A percentile compares a stretch with the other conserved stretches of the same genome.
These are phyloP conservation scores for Goniozus legneri DNA, from an alignment of 1,140 invertebrate species.

Conservation along the genomic window DNA sequence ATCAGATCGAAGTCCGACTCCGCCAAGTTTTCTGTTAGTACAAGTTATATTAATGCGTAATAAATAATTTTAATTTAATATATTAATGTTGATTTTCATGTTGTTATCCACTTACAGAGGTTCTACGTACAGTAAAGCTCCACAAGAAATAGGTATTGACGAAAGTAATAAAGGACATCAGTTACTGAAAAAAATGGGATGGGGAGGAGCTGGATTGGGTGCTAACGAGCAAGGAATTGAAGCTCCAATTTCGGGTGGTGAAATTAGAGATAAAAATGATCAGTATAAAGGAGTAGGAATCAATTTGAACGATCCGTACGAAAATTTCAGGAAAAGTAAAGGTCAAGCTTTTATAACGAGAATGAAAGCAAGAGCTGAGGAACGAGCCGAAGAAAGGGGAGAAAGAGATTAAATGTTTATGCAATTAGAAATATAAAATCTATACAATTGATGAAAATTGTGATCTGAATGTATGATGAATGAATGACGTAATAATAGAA, in stretches of 20 bases:
- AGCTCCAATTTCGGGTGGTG: constrained; percentile 86
- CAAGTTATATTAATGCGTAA: neutral
- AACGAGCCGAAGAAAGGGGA: constrained; percentile 61
- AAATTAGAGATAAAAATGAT: constrained; percentile 86
- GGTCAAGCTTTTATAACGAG: constrained; percentile 93
- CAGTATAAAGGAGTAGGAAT: constrained; percentile 92
- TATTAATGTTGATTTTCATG: too few species aligned
- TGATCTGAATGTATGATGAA: too few species aligned
- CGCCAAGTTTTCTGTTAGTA: constrained; percentile 75
- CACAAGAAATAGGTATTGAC: constrained; percentile 64
- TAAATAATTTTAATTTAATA: too few species aligned
- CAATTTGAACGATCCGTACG: constrained; percentile 90
- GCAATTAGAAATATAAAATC: too few species aligned
- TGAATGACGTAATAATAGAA: too few species aligned
- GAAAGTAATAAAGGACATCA: constrained; percentile 94
- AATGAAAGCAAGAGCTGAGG: constrained; percentile 90
- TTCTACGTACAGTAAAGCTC: constrained; percentile 52
- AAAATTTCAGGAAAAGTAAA: constrained; percentile 95
- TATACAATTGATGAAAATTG: too few species aligned
- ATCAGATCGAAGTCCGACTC: constrained; percentile 67
- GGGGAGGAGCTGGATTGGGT: constrained; percentile 86
- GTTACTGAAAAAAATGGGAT: constrained; percentile 94
- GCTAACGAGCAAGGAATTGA: constrained; percentile 92
- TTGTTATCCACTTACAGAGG: constrained; percentile 34
- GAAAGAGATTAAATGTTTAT: constrained; percentile 42